phyloP scores from a whole-genome alignment of 2,113 vertebrate genomes.

The Ranitomeya variabilis region DNA sequence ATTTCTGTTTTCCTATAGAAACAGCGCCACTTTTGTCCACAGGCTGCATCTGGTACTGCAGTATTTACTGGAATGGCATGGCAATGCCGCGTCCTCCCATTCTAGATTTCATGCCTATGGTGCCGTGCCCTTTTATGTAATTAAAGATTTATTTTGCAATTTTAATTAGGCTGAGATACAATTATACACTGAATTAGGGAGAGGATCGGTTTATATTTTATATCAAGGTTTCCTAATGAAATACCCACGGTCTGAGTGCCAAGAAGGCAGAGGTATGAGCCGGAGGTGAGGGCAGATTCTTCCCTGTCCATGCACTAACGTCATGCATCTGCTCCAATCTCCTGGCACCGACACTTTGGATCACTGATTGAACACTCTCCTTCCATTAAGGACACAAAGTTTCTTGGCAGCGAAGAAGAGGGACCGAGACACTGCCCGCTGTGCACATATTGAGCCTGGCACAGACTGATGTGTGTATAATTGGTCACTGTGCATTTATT shows the following conservation, averaged over 20 bases:
- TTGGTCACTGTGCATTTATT: background rate
- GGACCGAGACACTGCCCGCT: conserved; percentile 2
- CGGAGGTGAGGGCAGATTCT: background rate
- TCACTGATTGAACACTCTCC: background rate
- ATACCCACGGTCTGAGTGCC: background rate
- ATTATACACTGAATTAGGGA: background rate
- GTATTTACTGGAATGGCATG: too few relatives aligned
- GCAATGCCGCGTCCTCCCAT: too few relatives aligned
- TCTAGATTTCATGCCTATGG: too few relatives aligned
- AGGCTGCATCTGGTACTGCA: too few relatives aligned
- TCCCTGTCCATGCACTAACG: background rate
- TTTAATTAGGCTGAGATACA: conserved; percentile 2
- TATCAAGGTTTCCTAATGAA: background rate
- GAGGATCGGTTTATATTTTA: background rate
- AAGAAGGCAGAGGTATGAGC: background rate
- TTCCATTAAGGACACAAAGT: conserved; percentile 11
- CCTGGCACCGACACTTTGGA: conserved; percentile 5
- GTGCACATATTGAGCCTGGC: conserved; percentile 36
- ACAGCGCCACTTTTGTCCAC: too few relatives aligned
- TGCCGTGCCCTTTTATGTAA: background rate
- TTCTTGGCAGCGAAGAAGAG: background rate
- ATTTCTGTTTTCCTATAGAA: too few relatives aligned
- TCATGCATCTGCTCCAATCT: background rate
- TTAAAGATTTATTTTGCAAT: background rate
- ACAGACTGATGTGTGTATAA: background rate